phyloP scores from a whole-genome alignment of 2,888 invertebrate genomes.

The Meteorus colon region DNA sequence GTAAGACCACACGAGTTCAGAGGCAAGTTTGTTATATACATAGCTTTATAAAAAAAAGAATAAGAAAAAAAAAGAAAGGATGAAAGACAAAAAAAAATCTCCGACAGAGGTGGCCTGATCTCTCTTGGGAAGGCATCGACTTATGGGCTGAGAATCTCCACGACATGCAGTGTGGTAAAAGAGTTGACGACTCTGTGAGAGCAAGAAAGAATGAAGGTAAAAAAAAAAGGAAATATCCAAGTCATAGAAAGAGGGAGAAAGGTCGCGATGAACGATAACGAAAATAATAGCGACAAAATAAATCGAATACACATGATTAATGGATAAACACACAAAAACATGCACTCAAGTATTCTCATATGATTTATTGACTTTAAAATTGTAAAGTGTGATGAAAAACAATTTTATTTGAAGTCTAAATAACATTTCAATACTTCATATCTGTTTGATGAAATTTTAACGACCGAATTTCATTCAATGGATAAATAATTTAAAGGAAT shows the following conservation, averaged over 20 bases:
- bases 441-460: neutral
- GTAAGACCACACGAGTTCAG: slow-evolving; percentile 42
- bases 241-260: neutral
- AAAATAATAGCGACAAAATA: slow-evolving; percentile 19
- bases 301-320: slow-evolving; percentile 32
- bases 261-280: neutral
- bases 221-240: neutral
- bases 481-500: slow-evolving; percentile 1
- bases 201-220: neutral
- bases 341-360: neutral
- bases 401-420: slow-evolving; percentile 14
- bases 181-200: slow-evolving; percentile 13
- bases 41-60: slow-evolving; percentile 7
- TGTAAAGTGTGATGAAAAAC: slow-evolving; percentile 34
- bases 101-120: slow-evolving; percentile 19
- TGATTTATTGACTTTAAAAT: slow-evolving; percentile 35
- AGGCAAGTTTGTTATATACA: slow-evolving; percentile 43
- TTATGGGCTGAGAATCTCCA: slow-evolving; percentile 14
- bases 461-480: slow-evolving; percentile 35
- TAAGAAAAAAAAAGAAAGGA: slow-evolving; percentile 4
- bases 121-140: slow-evolving; percentile 27
- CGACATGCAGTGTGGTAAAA: slow-evolving; percentile 21
- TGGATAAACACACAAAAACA: neutral
- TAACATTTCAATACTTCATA: slow-evolving; percentile 14
- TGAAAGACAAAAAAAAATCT: neutral